These are phyloP conservation scores for Drosophila mayri DNA, from an alignment of 1,140 invertebrate genomes.

Conservation along the genomic window DNA sequence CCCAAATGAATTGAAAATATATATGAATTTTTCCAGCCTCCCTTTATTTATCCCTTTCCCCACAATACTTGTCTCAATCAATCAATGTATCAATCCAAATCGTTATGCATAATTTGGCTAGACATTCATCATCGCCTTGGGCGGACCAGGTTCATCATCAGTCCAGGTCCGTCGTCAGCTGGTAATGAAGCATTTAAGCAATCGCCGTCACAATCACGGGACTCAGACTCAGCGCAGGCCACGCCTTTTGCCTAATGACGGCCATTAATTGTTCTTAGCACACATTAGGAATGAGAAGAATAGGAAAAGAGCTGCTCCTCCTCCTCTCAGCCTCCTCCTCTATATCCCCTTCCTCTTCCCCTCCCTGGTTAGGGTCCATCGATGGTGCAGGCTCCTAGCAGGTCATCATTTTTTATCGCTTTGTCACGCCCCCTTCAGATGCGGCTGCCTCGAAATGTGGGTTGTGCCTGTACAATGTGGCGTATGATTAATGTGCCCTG, in stretches of 20 bases:
- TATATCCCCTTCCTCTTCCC: not conserved
- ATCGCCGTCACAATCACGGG: constrained; percentile 10
- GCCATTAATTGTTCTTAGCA: constrained; percentile 55
- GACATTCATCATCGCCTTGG: constrained; percentile 46
- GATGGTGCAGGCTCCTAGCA: not conserved
- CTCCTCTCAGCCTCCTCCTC: not conserved
- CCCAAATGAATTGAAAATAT: too few relatives aligned
- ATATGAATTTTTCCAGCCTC: too few relatives aligned
- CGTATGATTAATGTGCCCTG: constrained; percentile 72
- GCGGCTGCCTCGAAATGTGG: constrained; percentile 13
- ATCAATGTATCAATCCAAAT: constrained; percentile 43
- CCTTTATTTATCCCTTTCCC: not conserved
- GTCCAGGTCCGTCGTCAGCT: constrained; percentile 22
- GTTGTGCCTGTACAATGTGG: constrained; percentile 63
- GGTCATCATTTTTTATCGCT: constrained; percentile 74
- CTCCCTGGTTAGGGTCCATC: not conserved
- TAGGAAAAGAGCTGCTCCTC: not conserved
- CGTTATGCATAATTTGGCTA: constrained; percentile 44
- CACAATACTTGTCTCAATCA: constrained; percentile 28
- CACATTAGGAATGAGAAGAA: not conserved
- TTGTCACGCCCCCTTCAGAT: constrained; percentile 47
- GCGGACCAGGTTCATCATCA: not conserved
- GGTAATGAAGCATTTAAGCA: constrained; percentile 49
- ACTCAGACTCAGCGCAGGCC: constrained; percentile 6
- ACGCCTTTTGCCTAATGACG: constrained; percentile 36